These are phyloP conservation scores for Calephelis nemesis DNA, from an alignment of 1,140 invertebrate species.

Conservation along the genomic window DNA sequence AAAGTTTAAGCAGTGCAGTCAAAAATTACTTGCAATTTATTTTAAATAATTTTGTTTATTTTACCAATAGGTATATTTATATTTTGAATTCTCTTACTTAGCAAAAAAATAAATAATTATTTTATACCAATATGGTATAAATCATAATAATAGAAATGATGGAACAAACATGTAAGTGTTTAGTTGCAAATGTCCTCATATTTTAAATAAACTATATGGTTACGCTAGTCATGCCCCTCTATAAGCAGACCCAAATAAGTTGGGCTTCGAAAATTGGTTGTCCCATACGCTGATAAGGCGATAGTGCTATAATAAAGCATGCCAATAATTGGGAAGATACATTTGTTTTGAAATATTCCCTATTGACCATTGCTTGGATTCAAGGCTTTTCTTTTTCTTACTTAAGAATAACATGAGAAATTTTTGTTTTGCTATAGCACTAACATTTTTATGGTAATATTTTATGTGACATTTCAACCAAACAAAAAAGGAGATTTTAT, in stretches of 20 bases:
- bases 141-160: no score
- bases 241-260: slow-evolving; percentile 18
- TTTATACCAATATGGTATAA: no score
- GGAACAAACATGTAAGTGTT: no score
- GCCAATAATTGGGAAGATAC: slow-evolving; percentile 28
- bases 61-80: not conserved
- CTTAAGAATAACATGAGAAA: not conserved
- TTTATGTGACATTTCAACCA: no score
- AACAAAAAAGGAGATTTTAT: no score
- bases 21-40: no score
- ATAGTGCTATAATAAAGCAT: slow-evolving; percentile 32
- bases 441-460: no score
- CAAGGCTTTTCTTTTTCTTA: not conserved
- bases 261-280: slow-evolving; percentile 5
- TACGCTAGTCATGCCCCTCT: not conserved
- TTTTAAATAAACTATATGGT: not conserved
- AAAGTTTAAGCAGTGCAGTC: no score
- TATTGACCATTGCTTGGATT: not conserved
- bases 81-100: no score
- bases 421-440: no score
- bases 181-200: no score
- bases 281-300: slow-evolving; percentile 35
- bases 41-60: not conserved
- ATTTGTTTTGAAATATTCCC: slow-evolving; percentile 8
- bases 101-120: no score